Evolutionary conservation across 2,797 vertebrate species (phyloP).

Genomic region (Xenentodon cancila): DNA sequence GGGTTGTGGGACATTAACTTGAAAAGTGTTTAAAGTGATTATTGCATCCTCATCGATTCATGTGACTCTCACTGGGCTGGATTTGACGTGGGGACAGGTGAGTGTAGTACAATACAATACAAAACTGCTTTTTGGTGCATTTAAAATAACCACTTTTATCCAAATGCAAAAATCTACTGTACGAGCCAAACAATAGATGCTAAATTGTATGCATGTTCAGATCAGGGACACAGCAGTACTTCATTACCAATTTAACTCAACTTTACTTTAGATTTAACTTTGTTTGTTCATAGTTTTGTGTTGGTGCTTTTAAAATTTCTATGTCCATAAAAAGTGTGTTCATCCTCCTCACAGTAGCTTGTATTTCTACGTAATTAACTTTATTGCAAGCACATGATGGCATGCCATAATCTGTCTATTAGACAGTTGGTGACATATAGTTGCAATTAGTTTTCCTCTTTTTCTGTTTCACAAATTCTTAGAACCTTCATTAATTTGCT

Average conservation of each 20-base stretch:
- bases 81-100: background rate
- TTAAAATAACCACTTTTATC: background rate
- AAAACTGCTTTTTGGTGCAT: constrained; percentile 2
- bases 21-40: constrained; percentile 25
- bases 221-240: constrained; percentile 3
- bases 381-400: constrained; percentile 5
- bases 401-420: constrained; percentile 18
- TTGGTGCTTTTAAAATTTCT: constrained; percentile 14
- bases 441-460: constrained; percentile 28
- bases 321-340: constrained; percentile 23
- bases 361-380: constrained; percentile 14
- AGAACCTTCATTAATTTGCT: constrained; percentile 22
- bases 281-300: constrained; percentile 21
- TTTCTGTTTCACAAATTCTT: constrained; percentile 18
- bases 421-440: constrained; percentile 33
- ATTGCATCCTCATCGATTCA: constrained; percentile 17
- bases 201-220: constrained; percentile 12
- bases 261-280: constrained; percentile 9
- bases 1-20: constrained; percentile 4
- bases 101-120: background rate
- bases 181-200: background rate
- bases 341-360: constrained; percentile 6
- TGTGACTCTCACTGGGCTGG: constrained; percentile 7
- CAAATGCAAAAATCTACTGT: constrained; percentile 13
- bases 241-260: background rate